Percentiles rank a stretch among this genome's conserved stretches.
These are phyloP conservation scores for Marcusenius ussheri DNA, from an alignment of 2,113 vertebrate genomes.

Conservation along the genomic window DNA sequence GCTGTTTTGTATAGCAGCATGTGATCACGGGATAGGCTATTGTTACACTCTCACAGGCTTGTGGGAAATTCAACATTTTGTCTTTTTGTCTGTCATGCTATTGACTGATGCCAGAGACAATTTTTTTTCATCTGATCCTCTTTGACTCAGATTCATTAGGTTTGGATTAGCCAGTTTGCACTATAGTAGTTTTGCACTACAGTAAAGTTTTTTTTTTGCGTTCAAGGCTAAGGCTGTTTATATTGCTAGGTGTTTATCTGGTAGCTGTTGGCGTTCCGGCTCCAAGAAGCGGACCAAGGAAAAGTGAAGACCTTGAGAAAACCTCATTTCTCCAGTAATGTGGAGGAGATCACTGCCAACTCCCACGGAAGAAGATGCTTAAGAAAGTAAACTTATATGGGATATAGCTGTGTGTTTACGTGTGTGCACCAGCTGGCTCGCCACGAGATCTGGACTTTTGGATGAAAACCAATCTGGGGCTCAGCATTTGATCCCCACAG, in stretches of 20 bases:
- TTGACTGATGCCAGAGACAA: not conserved
- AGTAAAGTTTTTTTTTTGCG: not conserved
- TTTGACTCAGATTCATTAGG: not conserved
- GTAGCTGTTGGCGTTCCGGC: not conserved
- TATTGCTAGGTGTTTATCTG: not conserved
- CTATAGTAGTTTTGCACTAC: not conserved
- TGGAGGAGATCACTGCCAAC: not conserved
- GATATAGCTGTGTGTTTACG: not conserved
- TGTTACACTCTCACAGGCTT: not conserved
- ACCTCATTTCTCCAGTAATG: not conserved
- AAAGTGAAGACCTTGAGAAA: not conserved
- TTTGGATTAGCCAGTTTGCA: not conserved
- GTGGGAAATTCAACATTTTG: not conserved
- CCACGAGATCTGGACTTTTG: not conserved
- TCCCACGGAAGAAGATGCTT: not conserved
- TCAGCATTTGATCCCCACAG: not conserved
- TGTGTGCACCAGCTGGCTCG: not conserved
- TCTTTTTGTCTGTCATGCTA: not conserved
- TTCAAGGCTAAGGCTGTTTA: not conserved
- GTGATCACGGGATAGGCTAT: not conserved
- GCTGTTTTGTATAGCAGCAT: not conserved
- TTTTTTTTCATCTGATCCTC: not conserved
- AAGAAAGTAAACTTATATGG: not conserved
- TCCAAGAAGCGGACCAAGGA: not conserved
- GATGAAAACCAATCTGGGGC: not conserved